These are phyloP conservation scores for Anhinga anhinga DNA, from an alignment of 2,113 vertebrate species.

Conservation along the genomic window DNA sequence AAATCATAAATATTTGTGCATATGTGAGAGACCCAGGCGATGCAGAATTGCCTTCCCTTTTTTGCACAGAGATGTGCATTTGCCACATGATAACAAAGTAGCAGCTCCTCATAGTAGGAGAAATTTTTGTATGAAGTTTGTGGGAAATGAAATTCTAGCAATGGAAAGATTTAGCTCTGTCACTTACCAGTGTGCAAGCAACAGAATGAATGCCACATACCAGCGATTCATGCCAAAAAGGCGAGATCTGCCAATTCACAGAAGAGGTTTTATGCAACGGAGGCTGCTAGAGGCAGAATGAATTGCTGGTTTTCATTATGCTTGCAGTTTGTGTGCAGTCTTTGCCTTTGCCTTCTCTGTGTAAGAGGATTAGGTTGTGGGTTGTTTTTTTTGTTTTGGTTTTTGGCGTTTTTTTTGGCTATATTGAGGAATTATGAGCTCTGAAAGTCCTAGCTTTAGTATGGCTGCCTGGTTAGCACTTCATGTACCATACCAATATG, in stretches of 20 bases:
- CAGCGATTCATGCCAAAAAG: background rate
- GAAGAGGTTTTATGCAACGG: slow-evolving; percentile 32
- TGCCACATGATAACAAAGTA: background rate
- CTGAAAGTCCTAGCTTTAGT: background rate
- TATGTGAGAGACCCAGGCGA: background rate
- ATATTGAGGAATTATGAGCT: background rate
- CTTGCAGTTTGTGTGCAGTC: background rate
- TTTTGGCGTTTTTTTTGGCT: background rate
- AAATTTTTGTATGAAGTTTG: background rate
- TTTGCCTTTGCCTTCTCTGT: slow-evolving; percentile 28
- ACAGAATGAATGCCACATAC: slow-evolving; percentile 19
- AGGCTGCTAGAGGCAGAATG: slow-evolving; percentile 11
- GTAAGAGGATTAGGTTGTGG: background rate
- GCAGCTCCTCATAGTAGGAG: background rate
- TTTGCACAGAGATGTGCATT: background rate
- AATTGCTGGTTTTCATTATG: slow-evolving; percentile 42
- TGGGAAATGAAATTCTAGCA: slow-evolving; percentile 17
- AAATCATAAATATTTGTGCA: background rate
- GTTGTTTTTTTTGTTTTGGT: background rate
- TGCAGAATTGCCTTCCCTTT: background rate
- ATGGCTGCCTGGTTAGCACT: background rate
- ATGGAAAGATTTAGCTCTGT: slow-evolving; percentile 8
- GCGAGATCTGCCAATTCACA: slow-evolving; percentile 27
- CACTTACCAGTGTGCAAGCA: slow-evolving; percentile 8
- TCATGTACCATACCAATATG: background rate